These are phyloP conservation scores for Rhineura floridana DNA, from an alignment of 2,113 vertebrate species.

Conservation along the genomic window DNA sequence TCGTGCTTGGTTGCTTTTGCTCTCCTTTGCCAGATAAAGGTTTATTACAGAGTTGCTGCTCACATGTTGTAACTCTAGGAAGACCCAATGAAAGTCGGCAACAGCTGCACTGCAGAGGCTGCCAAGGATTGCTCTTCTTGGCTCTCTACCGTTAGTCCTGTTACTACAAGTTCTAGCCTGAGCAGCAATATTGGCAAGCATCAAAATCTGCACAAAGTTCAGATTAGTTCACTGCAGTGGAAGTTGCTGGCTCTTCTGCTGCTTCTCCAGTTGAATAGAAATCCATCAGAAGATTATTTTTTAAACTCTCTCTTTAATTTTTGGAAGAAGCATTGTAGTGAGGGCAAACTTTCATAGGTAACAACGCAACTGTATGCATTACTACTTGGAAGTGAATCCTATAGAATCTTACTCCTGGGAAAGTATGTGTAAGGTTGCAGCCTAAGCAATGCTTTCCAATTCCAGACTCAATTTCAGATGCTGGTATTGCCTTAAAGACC, in stretches of 20 bases:
- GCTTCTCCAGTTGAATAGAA: slow-evolving; percentile 31
- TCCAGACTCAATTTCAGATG: no score
- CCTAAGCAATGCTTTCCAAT: background rate
- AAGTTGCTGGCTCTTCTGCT: slow-evolving; percentile 41
- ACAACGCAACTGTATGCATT: no score
- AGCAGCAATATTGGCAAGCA: background rate
- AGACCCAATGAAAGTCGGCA: slow-evolving; percentile 14
- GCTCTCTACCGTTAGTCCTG: slow-evolving; percentile 35
- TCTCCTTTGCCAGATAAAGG: slow-evolving; percentile 11
- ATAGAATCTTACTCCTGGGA: background rate
- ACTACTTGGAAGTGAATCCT: no score
- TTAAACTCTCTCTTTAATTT: background rate
- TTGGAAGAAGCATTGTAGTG: background rate
- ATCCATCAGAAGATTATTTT: background rate
- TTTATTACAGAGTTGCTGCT: slow-evolving; percentile 19
- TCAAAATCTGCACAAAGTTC: slow-evolving; percentile 40
- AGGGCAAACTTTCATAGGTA: background rate
- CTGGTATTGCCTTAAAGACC: no score
- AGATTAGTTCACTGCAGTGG: slow-evolving; percentile 55
- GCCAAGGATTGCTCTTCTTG: slow-evolving; percentile 43
- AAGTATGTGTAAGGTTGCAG: background rate
- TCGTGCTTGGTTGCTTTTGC: slow-evolving; percentile 9
- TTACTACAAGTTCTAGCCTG: slow-evolving; percentile 35
- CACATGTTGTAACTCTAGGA: slow-evolving; percentile 26
- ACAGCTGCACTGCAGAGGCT: slow-evolving; percentile 38